Conservation (phyloP, 2,113 vertebrate genomes). For the Anoplopoma fimbria region DNA sequence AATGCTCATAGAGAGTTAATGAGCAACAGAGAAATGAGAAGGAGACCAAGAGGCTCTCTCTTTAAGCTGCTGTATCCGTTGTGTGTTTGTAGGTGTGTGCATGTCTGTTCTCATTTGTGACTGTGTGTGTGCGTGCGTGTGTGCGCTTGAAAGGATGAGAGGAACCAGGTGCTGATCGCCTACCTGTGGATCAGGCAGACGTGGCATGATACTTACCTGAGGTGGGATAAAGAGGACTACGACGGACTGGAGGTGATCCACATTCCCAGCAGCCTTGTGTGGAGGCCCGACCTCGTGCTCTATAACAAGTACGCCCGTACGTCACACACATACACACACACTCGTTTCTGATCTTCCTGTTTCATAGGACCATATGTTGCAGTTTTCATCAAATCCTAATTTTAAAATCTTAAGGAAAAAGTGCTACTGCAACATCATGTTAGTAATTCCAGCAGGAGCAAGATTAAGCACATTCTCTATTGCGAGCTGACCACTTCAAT, state of each 20-base stretch:
- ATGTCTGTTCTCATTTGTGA: not conserved
- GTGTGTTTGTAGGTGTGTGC: not conserved
- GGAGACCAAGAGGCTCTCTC: constrained; percentile 2
- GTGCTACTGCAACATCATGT: not conserved
- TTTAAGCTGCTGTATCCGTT: constrained; percentile 8
- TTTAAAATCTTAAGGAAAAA: not conserved
- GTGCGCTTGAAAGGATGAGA: constrained; percentile 88
- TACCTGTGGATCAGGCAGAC: constrained; percentile 98
- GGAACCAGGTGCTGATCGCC: constrained; percentile 95
- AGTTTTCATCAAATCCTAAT: not conserved
- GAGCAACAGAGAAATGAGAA: constrained; percentile 34
- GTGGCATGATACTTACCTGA: constrained; percentile 95
- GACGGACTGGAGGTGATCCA: constrained; percentile 96
- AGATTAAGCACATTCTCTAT: not conserved
- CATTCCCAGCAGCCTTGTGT: constrained; percentile 95
- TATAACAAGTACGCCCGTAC: constrained; percentile 93
- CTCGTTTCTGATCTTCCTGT: not conserved
- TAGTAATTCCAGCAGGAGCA: not conserved
- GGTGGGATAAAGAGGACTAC: constrained; percentile 94
- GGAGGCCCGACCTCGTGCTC: constrained; percentile 96
- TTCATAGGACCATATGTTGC: not conserved
- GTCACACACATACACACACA: constrained; percentile 31
- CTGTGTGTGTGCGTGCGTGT: not conserved
- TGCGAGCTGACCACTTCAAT: not conserved
- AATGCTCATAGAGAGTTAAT: constrained; percentile 34